Evolutionary conservation across 2,113 vertebrate genomes (phyloP), one percentile per base, ranked within the genome.

Genomic region (Mobula hypostoma): DNA sequence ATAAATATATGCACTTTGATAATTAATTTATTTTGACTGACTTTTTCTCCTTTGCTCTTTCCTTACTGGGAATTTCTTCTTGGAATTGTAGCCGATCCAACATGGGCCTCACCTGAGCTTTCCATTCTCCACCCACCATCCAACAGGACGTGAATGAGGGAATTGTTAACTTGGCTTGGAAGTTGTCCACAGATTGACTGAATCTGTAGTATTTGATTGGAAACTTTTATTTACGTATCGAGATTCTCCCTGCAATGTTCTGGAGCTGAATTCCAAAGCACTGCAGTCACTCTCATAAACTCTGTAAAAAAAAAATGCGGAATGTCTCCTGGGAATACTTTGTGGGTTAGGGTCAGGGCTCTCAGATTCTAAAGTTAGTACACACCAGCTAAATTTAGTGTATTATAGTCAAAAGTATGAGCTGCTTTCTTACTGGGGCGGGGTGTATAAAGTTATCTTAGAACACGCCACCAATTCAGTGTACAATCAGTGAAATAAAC

Each of bases 351-450:
- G 61, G 29, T 66, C 61, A 66, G 61, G 29, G 1, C n/a, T 19
- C 85, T 68, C 32, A n/a, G 58, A 66, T 32, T 66, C 85, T 90
- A 90, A 90, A 90, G 61, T 90, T 90, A 90, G 85, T 61, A 90
- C 85, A 66, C 24, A n/a, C 11, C 61, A n/a, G 85, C 61, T 90
- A 90, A 90, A 90, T 32, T 66, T 90, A 90, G 85, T n/a, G 29
- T n/a, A 32, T 32, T 12, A 19, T 90, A 58, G 29, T 32, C 85
- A 36, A 6, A 19, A 66, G 29, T 90, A 11, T 66, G 61, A 90
- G 0, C 29, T 19, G n/a, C n/a, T 87, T 32, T 90, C 61, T 90
- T 12, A n/a, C 11, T 7, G 85, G 11, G 4, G 27, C 58, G 29
- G 9, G 58, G 83, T 80, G n/a, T 17, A 88, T n/a, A 9, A 87